phyloP scores from a whole-genome alignment of 2,888 invertebrate genomes.

The Andrena trimmerana region DNA sequence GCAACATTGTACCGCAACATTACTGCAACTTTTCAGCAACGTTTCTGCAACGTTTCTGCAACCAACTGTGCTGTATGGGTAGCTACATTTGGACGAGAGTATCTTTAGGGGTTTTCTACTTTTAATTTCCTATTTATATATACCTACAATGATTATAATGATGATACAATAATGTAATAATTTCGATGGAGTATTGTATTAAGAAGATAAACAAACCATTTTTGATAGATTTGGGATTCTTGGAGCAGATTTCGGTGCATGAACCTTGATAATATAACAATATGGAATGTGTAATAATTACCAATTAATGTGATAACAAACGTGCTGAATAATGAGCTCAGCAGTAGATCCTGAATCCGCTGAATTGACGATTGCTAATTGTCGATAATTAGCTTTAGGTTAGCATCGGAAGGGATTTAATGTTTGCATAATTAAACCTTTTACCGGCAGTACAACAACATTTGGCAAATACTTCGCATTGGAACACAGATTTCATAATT shows the following conservation, averaged over 20 bases:
- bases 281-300: not conserved
- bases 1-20: too few relatives aligned
- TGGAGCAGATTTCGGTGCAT: not conserved
- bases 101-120: too few relatives aligned
- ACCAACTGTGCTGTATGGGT: too few relatives aligned
- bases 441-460: not conserved
- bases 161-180: too few relatives aligned
- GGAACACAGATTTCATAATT: not conserved
- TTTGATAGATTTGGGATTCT: too few relatives aligned
- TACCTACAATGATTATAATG: too few relatives aligned
- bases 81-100: too few relatives aligned
- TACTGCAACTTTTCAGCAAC: too few relatives aligned
- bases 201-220: too few relatives aligned
- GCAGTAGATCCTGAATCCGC: not conserved
- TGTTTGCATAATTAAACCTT: not conserved
- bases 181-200: too few relatives aligned
- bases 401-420: not conserved
- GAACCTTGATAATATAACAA: not conserved
- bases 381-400: conserved; percentile 2
- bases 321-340: not conserved
- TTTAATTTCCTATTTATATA: too few relatives aligned
- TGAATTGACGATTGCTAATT: conserved; percentile 6
- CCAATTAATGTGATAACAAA: conserved; percentile 7
- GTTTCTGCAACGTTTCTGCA: too few relatives aligned
- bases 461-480: not conserved